Evolutionary conservation across 2,888 invertebrate genomes (phyloP).

Genomic region (Priocnemis perturbator): DNA sequence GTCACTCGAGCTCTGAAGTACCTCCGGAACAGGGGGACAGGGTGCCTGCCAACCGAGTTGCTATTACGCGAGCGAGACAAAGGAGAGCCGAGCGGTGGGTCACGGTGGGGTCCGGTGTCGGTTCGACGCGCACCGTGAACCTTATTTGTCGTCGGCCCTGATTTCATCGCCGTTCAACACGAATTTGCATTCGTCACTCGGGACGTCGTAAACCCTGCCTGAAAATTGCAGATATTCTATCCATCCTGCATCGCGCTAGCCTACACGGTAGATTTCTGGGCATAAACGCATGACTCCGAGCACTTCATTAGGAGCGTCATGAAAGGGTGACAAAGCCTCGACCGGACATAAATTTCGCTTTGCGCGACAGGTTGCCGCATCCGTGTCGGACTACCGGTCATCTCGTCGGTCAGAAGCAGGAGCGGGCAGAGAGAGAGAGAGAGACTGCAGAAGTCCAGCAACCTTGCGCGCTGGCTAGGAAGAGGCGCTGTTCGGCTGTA

Average conservation of each 20-base stretch:
- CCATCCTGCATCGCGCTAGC: too few species aligned
- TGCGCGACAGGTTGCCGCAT: not conserved
- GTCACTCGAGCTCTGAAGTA: too few species aligned
- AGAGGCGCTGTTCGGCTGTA: constrained; percentile 30
- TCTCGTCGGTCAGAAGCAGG: constrained; percentile 14
- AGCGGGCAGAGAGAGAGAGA: constrained; percentile 16
- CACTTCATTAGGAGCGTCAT: not conserved
- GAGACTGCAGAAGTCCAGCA: constrained; percentile 22
- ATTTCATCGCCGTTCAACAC: not conserved
- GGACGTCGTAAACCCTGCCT: not conserved
- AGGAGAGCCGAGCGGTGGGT: constrained; percentile 25
- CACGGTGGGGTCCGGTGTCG: constrained; percentile 38
- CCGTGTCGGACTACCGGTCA: too few species aligned
- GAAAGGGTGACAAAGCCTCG: not conserved
- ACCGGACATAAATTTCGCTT: not conserved
- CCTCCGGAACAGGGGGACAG: too few species aligned
- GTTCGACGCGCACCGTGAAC: constrained; percentile 25
- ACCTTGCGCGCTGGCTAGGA: constrained; percentile 6
- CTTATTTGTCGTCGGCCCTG: constrained; percentile 32
- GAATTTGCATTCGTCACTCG: not conserved
- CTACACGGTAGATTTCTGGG: too few species aligned
- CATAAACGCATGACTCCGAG: not conserved
- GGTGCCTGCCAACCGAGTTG: not conserved
- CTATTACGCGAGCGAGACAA: constrained; percentile 29
- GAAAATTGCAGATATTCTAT: too few species aligned